Evolutionary conservation across 2,797 vertebrate genomes (phyloP), one percentile per base, ranked within the genome.

Genomic region (Microhierax caerulescens): DNA sequence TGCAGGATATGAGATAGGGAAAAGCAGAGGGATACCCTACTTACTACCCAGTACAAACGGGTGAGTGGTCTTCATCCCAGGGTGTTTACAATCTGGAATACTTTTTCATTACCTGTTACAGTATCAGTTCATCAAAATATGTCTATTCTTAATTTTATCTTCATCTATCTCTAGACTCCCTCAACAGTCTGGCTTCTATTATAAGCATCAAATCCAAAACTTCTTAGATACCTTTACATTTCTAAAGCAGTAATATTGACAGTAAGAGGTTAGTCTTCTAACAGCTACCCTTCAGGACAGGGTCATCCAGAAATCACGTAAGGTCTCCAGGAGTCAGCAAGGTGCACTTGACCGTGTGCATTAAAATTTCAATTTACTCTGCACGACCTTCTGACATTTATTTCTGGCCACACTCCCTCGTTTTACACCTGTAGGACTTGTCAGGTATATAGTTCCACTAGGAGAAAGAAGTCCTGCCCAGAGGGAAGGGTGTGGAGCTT

Each of bases 351-450:
- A 67, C 60, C 16, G 5, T 5, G 7, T 59, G 47, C 21, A 10
- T 43, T 77, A 85, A 77, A 89, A 28, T n/a, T 39, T 82, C 39
- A 3, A 0, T 60, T 80, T 50, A 53, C 27, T 18, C 10, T 16
- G 13, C 0, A 0, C 7, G 22, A 48, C 56, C 32, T 72, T 24
- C 18, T 78, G 18, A 0, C 6, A 2, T 45, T 73, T 77, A 6
- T 72, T 87, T 70, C 57, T 48, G 45, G 30, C 59, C 57, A 36
- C 51, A 2, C 17, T 28, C 53, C 23, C 34, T 73, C 5, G 0
- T 65, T 88, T 67, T 53, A 19, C 47, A 54, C 37, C 53, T 81
- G 45, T 32, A 57, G 6, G 3, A 6, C 32, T 48, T 68, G 22
- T 32, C 57, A 80, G 81, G 84, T 83, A 5, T 21, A 3, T 3